These are phyloP conservation scores for Exocentrus adspersus DNA, from an alignment of 2,888 invertebrate species.

Conservation along the genomic window DNA sequence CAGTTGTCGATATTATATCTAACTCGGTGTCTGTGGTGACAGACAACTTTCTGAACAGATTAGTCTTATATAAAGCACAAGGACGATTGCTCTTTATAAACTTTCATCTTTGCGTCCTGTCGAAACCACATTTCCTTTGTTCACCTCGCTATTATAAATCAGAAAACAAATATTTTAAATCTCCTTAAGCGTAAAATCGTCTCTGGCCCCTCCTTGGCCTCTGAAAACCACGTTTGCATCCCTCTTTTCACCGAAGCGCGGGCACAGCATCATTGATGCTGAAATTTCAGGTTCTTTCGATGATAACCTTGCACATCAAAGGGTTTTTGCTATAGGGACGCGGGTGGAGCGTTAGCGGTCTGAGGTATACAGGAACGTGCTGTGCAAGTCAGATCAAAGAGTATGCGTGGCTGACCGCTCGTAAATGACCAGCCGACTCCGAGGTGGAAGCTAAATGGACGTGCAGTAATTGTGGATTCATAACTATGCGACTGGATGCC, in stretches of 20 bases:
- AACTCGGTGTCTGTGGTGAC: too few species aligned
- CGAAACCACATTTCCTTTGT: background rate
- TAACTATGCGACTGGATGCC: conserved; percentile 17
- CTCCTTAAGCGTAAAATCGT: conserved; percentile 8
- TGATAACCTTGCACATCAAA: conserved; percentile 37
- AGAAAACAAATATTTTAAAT: conserved; percentile 17
- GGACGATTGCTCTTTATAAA: too few species aligned
- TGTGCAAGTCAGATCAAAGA: conserved; percentile 35
- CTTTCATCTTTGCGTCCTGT: background rate
- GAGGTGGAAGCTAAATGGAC: conserved; percentile 14
- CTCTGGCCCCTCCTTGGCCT: conserved; percentile 15
- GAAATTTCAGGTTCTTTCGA: conserved; percentile 26
- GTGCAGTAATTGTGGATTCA: conserved; percentile 28
- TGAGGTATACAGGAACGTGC: conserved; percentile 22
- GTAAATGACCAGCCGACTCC: conserved; percentile 9
- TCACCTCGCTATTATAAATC: conserved; percentile 2
- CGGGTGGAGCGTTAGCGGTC: conserved; percentile 19
- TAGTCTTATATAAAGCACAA: too few species aligned
- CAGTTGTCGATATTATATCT: too few species aligned
- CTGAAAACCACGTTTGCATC: conserved; percentile 27
- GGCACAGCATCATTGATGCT: conserved; percentile 27
- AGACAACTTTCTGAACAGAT: too few species aligned
- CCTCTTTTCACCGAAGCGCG: conserved; percentile 7
- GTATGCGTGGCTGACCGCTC: conserved; percentile 25
- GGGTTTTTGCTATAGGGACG: conserved; percentile 14